A percentile compares a stretch with the other conserved stretches of the same genome.
Evolutionary conservation across 2,888 invertebrate species (phyloP).

Genomic region (Aleiodes leptofemur): DNA sequence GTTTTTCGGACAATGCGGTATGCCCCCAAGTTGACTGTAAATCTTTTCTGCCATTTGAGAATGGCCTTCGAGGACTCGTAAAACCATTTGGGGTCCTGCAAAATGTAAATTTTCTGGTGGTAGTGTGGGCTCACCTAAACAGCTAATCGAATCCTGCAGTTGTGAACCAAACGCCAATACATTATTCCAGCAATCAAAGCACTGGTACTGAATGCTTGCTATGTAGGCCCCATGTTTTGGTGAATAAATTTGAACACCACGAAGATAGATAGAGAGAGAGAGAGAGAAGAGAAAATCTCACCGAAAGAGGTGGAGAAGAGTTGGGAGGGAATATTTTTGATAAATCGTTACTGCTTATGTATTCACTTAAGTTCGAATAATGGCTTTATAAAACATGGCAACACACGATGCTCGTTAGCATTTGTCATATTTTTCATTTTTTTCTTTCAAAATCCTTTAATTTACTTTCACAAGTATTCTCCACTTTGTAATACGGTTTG

Average conservation of each 20-base stretch:
- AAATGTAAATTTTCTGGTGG: slow-evolving; percentile 53
- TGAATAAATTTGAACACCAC: slow-evolving; percentile 26
- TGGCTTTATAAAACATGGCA: slow-evolving; percentile 68
- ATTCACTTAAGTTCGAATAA: slow-evolving; percentile 68
- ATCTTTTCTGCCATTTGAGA: slow-evolving; percentile 49
- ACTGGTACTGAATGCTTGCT: slow-evolving; percentile 12
- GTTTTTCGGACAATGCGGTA: slow-evolving; percentile 40
- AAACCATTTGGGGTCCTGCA: slow-evolving; percentile 43
- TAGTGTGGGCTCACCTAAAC: slow-evolving; percentile 45
- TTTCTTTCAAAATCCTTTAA: background rate
- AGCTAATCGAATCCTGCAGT: slow-evolving; percentile 51
- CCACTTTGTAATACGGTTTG: background rate
- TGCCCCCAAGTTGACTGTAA: slow-evolving; percentile 46
- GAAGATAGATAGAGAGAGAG: background rate
- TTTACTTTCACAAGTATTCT: slow-evolving; percentile 11
- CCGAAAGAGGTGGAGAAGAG: slow-evolving; percentile 37
- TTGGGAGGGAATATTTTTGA: slow-evolving; percentile 58
- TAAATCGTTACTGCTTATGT: slow-evolving; percentile 67
- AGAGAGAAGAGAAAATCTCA: too few species aligned
- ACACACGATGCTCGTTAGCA: slow-evolving; percentile 62
- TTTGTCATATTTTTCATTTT: slow-evolving; percentile 59
- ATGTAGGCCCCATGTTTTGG: slow-evolving; percentile 1
- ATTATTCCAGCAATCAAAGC: slow-evolving; percentile 37
- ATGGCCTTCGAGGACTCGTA: slow-evolving; percentile 43
- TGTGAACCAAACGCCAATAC: slow-evolving; percentile 39